Base-by-base conservation (phyloP, 2,888 invertebrate genomes). In the Heliconius ethilla region DNA sequence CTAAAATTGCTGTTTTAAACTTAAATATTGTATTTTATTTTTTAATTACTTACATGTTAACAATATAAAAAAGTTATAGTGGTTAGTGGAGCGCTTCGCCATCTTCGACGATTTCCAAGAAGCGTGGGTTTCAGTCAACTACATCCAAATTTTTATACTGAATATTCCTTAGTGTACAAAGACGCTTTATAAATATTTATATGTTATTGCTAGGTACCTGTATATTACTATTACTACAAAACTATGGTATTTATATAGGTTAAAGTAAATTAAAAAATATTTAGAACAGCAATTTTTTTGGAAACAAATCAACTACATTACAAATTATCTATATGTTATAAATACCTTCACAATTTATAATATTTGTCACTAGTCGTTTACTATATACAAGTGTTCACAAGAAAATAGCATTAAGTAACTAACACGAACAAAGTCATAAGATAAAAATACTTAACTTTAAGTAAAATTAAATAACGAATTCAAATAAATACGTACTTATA, bases 301-400 rank as follows among this genome's bases (percentile, higher is more conserved):
- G 29, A 29, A 65, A 29, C 29, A 27, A 18, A 29, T 29, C 66
- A 63, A 27, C 27, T 1, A 63, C 18, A 10, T 33, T 29, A 7
- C 10, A 63, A 10, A 29, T 66, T 22, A 62, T 25, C 9, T 25
- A 66, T 66, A 29, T 3, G 10, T 33, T 65, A 13, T 3, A 67
- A 51, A 51, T 9, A 7, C 51, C 51, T 18, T 51, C 4, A 40
- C n/a, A 67, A n/a, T 69, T 45, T 40, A 45, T 40, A 69, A 69
- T 40, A 45, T 69, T 45, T 69, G 13, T 45, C 37, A 45, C 69
- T 69, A 69, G 69, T 69, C 69, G 25, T 18, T 40, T 40, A 69
- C 25, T 69, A 69, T 27, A 45, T 45, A 40, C 40, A 40, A 25
- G 69, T 45, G 40, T 45, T 69, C 40, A 40, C 6, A 25, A 25